Evolutionary conservation across 2,797 vertebrate species (phyloP).

Genomic region (Darevskia nairensis): DNA sequence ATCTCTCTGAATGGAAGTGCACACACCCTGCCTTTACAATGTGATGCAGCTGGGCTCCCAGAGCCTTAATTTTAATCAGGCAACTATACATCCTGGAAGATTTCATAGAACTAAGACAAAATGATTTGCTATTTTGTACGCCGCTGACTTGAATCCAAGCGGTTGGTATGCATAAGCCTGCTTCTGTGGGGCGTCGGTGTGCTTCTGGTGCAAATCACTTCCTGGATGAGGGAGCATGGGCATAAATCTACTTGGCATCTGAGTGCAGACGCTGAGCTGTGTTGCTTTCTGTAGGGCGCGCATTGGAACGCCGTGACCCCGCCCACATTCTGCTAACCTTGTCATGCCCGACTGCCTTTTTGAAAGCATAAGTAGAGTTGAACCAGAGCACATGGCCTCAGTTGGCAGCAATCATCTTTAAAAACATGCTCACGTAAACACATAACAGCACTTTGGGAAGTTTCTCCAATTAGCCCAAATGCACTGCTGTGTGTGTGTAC

Average conservation of each 20-base stretch:
- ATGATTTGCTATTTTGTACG: not conserved
- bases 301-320: not conserved
- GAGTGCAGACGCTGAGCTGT: not conserved
- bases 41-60: not conserved
- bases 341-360: not conserved
- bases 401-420: not conserved
- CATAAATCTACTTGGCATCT: not conserved
- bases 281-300: not conserved
- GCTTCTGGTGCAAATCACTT: not conserved
- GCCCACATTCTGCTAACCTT: not conserved
- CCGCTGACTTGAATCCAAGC: not conserved
- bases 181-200: not conserved
- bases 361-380: not conserved
- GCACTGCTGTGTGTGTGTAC: not conserved
- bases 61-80: not conserved
- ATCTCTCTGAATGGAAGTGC: not conserved
- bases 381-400: not conserved
- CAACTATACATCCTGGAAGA: not conserved
- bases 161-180: not conserved
- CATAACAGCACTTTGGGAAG: not conserved
- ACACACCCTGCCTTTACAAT: not conserved
- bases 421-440: not conserved
- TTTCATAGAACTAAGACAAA: not conserved
- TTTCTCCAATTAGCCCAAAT: constrained; percentile 33
- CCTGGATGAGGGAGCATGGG: not conserved